These are phyloP conservation scores for Melanotaenia duboulayi DNA, from an alignment of 2,113 vertebrate genomes.

Conservation along the genomic window DNA sequence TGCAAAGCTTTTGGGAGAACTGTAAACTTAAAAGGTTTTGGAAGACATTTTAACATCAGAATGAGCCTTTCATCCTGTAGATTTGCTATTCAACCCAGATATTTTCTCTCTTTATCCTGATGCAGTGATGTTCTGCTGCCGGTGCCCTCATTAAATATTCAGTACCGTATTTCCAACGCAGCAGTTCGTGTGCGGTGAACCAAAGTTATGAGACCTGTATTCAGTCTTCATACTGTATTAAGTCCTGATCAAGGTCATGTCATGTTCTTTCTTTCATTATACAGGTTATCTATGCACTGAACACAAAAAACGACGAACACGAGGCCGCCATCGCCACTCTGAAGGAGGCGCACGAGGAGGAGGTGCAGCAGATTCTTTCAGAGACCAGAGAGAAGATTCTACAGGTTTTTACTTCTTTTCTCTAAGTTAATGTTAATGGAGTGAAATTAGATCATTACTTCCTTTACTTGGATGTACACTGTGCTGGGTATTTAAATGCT, in stretches of 20 bases:
- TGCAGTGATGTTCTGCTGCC: background rate
- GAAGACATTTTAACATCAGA: background rate
- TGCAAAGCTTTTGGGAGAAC: background rate
- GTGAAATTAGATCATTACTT: background rate
- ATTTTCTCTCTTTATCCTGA: background rate
- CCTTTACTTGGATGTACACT: too few species aligned
- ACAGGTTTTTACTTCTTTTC: conserved; percentile 47
- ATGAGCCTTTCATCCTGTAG: conserved; percentile 20
- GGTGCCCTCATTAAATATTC: conserved; percentile 4
- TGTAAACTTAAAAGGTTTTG: background rate
- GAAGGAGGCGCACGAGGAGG: conserved; percentile 98
- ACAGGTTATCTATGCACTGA: conserved; percentile 98
- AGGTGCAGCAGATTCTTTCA: conserved; percentile 97
- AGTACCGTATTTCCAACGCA: background rate
- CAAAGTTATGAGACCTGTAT: background rate
- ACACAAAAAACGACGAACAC: conserved; percentile 99
- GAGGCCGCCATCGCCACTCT: conserved; percentile 96
- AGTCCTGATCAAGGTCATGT: conserved; percentile 22
- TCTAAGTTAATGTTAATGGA: background rate
- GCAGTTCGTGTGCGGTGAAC: background rate
- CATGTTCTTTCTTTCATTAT: background rate
- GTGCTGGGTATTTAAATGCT: too few species aligned
- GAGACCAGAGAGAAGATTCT: conserved; percentile 97
- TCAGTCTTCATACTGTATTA: background rate
- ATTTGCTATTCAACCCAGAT: conserved; percentile 18